Evolutionary conservation across 2,113 vertebrate genomes (phyloP), one percentile per base, ranked within the genome.

Genomic region (Melanostigma gelatinosum): DNA sequence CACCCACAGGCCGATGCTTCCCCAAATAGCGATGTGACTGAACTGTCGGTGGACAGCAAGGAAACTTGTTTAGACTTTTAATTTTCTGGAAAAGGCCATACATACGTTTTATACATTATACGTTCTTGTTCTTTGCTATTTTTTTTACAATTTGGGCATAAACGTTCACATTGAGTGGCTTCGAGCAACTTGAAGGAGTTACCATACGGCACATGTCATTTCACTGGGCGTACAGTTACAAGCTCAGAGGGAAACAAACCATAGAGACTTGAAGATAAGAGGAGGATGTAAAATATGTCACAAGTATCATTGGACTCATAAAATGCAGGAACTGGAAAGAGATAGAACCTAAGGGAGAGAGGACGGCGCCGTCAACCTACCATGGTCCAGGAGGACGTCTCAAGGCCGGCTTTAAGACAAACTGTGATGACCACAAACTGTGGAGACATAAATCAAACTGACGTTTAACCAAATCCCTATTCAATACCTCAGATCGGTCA

Each of bases 401-500:
- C 98, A 46, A 99, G 91, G 67, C 98, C 98, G 40, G 98, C 98
- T 95, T 99, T 99, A 85, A 99, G 94, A 94, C 98, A 99, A 82
- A 99, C 98, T n/a, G 98, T 99, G 93, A 99, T 97, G 89, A 99
- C 98, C 84, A 99, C 98, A 95, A 97, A 99, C 98, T 99, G 85
- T 10, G 72, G 61, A 91, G 86, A 85, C 50, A 91, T 72, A 91
- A 88, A 85, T 63, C 16, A 94, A 4, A 79, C 1, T 10, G 46
- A 86, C 22, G 52, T 70, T 46, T 58, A 75, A 81, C 24, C 32
- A 52, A 68, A 3, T 65, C 67, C 72, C 42, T 54, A 6, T 75
- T 27, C 54, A 60, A 11, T 22, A 6, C 24, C 72, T 38, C 68
- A 63, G 62, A 65, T 13, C 8, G 0, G 52, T 67, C 66, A 70